Evolutionary conservation across 2,888 invertebrate genomes (phyloP).

Genomic region (Acleris literana): DNA sequence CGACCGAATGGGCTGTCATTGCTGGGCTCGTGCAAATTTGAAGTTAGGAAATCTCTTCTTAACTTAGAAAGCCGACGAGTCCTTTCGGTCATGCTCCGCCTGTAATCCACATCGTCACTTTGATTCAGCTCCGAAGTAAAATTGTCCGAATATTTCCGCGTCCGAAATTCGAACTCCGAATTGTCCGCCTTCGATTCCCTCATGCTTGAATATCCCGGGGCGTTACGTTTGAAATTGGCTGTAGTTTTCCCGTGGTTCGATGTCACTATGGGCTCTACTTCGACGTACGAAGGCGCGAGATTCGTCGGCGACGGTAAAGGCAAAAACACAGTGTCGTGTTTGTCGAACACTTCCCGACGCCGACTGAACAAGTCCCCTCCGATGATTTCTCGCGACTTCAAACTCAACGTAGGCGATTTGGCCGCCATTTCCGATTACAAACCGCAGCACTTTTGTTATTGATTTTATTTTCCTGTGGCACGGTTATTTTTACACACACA

Average conservation of each 20-base stretch:
- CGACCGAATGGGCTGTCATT: conserved; percentile 62
- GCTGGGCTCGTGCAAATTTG: conserved; percentile 74
- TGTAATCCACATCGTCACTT: conserved; percentile 75
- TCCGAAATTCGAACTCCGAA: conserved; percentile 66
- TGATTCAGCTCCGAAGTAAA: conserved; percentile 74
- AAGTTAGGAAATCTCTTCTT: conserved; percentile 73
- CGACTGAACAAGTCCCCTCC: conserved; percentile 79
- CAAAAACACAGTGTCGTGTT: conserved; percentile 78
- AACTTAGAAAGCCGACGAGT: conserved; percentile 73
- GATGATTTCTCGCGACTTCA: conserved; percentile 79
- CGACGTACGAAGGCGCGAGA: conserved; percentile 57
- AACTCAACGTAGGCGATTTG: conserved; percentile 77
- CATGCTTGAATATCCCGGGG: conserved; percentile 75
- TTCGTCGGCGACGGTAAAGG: conserved; percentile 67
- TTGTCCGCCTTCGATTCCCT: conserved; percentile 72
- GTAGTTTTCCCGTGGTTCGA: conserved; percentile 78
- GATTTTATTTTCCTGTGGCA: conserved; percentile 80
- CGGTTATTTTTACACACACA: conserved; percentile 79
- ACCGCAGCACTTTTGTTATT: conserved; percentile 81
- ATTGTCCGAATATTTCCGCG: conserved; percentile 78
- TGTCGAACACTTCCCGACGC: conserved; percentile 79
- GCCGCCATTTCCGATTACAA: conserved; percentile 80
- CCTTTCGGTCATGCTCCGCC: conserved; percentile 72
- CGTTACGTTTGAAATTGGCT: conserved; percentile 74
- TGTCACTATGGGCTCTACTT: conserved; percentile 70